Evolutionary conservation across 2,797 vertebrate species (phyloP).

Genomic region (Morus bassanus): DNA sequence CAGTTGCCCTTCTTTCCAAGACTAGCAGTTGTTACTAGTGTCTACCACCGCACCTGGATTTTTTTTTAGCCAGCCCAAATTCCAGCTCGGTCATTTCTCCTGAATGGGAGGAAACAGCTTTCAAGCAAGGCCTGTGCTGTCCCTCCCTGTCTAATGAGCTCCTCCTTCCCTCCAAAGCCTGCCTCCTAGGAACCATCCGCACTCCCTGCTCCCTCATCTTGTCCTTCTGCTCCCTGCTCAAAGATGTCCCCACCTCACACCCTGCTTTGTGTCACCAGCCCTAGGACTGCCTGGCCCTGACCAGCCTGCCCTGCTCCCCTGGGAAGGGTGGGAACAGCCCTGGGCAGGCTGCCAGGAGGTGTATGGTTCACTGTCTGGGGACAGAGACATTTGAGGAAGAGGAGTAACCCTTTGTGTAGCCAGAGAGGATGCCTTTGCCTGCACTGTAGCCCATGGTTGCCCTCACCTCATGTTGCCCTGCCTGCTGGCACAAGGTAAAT

Average conservation of each 20-base stretch:
- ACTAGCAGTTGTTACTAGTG: background rate
- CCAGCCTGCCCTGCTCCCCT: background rate
- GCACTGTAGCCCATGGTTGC: background rate
- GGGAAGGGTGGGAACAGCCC: background rate
- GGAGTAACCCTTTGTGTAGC: background rate
- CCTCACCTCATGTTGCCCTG: background rate
- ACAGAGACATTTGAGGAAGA: background rate
- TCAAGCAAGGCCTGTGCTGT: background rate
- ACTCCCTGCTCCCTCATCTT: background rate
- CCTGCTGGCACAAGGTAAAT: background rate
- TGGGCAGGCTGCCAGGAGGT: background rate
- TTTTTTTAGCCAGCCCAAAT: background rate
- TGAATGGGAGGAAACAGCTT: background rate
- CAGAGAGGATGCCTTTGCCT: background rate
- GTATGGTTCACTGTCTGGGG: background rate
- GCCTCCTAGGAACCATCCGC: fast-evolving
- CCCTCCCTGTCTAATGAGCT: background rate
- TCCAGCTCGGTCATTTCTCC: background rate
- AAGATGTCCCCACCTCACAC: background rate
- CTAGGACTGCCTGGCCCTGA: background rate
- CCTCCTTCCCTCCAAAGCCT: background rate
- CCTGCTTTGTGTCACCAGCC: background rate
- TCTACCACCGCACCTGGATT: background rate
- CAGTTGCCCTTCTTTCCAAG: background rate
- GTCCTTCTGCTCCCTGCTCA: background rate